Conservation (phyloP, 1,140 invertebrate genomes). For the Catajapyx aquilonaris region DNA sequence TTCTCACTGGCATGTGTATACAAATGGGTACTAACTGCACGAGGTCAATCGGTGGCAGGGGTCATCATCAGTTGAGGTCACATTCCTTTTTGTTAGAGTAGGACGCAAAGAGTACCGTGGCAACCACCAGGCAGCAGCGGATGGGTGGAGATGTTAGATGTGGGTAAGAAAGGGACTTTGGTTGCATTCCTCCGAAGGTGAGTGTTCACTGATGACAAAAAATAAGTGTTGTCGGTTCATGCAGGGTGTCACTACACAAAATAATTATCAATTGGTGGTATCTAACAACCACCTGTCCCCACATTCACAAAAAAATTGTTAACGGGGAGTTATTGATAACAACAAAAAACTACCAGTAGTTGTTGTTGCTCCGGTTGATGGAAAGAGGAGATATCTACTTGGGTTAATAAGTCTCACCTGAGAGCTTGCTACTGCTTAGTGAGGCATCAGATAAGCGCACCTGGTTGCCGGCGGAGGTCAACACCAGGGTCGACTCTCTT, state of each 20-base stretch:
- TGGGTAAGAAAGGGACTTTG: slow-evolving; percentile 12
- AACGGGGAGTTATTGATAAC: not conserved
- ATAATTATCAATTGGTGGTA: not conserved
- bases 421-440: not conserved
- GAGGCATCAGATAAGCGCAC: not conserved
- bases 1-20: too few species aligned
- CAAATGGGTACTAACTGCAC: too few species aligned
- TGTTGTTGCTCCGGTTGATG: not conserved
- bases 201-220: slow-evolving; percentile 8
- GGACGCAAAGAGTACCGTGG: slow-evolving; percentile 13
- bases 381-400: not conserved
- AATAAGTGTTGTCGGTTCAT: not conserved
- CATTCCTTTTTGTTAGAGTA: slow-evolving; percentile 9
- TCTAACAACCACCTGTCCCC: not conserved
- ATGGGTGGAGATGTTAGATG: slow-evolving; percentile 13
- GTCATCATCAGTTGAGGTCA: too few species aligned
- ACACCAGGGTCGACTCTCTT: slow-evolving; percentile 2
- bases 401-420: not conserved
- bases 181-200: slow-evolving; percentile 6
- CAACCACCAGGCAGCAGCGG: slow-evolving; percentile 13
- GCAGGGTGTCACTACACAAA: not conserved
- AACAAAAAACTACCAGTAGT: not conserved
- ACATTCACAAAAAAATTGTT: not conserved
- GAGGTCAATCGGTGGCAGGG: too few species aligned
- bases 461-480: not conserved